phyloP scores from a whole-genome alignment of 1,140 invertebrate species.

The Bathynomus jamesi region DNA sequence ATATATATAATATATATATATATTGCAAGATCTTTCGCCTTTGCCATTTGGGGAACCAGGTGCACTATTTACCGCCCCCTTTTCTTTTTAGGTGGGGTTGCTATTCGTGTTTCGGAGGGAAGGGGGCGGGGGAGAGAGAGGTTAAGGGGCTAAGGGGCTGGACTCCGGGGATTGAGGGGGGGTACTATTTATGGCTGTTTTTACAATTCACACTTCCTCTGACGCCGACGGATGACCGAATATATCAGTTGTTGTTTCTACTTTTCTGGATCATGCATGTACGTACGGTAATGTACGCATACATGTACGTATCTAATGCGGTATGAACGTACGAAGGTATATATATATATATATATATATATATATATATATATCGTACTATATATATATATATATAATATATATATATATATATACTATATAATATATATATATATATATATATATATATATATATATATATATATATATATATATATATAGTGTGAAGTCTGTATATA shows the following conservation, averaged over 20 bases:
- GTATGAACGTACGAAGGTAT: too few species aligned
- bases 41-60: neutral
- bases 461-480: slow-evolving; percentile 1
- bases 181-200: neutral
- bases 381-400: too few species aligned
- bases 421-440: slow-evolving; percentile 16
- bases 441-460: slow-evolving; percentile 1
- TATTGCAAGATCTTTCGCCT: neutral
- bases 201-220: slow-evolving; percentile 2
- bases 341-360: slow-evolving; percentile 1
- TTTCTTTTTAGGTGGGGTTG: too few species aligned
- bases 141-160: neutral
- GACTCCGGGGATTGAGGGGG: neutral
- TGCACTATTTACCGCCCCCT: neutral
- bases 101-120: too few species aligned
- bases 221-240: slow-evolving; percentile 2
- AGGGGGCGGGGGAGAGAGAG: neutral
- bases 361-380: slow-evolving; percentile 13
- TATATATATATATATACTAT: too few species aligned
- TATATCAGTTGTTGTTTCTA: slow-evolving; percentile 1
- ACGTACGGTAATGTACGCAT: neutral
- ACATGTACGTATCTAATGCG: too few species aligned
- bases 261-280: neutral
- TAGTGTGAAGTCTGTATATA: neutral
- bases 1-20: neutral